These are phyloP conservation scores for Pimephales promelas DNA, from an alignment of 2,113 vertebrate genomes.

Conservation along the genomic window DNA sequence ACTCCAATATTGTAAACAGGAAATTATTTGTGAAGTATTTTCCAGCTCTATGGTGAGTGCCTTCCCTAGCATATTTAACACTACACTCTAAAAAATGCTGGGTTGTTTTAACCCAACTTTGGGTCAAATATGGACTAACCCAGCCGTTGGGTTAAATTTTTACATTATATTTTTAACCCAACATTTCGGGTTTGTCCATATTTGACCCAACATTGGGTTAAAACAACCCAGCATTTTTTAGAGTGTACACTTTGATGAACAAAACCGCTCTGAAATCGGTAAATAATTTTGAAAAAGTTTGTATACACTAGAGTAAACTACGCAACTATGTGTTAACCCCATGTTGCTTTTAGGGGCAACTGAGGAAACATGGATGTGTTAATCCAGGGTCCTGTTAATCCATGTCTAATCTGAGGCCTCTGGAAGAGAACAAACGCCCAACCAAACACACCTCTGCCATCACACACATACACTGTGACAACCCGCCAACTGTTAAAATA, in stretches of 20 bases:
- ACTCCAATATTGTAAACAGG: conserved; percentile 6
- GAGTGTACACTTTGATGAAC: background rate
- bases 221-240: too few relatives aligned
- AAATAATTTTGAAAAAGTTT: background rate
- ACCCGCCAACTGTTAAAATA: background rate
- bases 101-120: too few relatives aligned
- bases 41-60: background rate
- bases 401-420: conserved; percentile 46
- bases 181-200: too few relatives aligned
- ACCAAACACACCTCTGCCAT: background rate
- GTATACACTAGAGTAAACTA: background rate
- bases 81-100: too few relatives aligned
- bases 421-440: background rate
- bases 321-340: background rate
- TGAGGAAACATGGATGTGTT: conserved; percentile 39
- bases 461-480: background rate
- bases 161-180: too few relatives aligned
- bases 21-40: conserved; percentile 8
- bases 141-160: too few relatives aligned
- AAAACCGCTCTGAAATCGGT: background rate
- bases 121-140: too few relatives aligned
- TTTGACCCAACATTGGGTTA: too few relatives aligned
- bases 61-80: background rate
- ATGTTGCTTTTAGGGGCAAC: conserved; percentile 14
- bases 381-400: conserved; percentile 52